Conservation (phyloP, 2,113 vertebrate genomes). For the Syngnathus typhle region DNA sequence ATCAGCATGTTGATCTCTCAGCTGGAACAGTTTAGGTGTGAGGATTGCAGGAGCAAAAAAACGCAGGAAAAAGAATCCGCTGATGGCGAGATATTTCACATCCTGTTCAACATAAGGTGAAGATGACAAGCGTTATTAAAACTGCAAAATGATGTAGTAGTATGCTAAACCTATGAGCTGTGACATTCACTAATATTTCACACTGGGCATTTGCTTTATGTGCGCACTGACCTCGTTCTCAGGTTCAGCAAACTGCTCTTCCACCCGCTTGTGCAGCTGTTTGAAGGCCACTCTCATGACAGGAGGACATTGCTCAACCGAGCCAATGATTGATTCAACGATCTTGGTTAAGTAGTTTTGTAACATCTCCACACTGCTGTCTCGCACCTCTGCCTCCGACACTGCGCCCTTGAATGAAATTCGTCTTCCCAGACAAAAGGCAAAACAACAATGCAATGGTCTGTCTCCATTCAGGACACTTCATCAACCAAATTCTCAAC, state of each 20-base stretch:
- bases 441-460: constrained; percentile 1
- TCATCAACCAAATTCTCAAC: neutral
- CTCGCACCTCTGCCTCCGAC: constrained; percentile 75
- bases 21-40: constrained; percentile 85
- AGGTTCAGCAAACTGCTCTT: constrained; percentile 72
- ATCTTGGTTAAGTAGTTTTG: constrained; percentile 78
- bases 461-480: neutral
- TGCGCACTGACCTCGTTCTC: constrained; percentile 74
- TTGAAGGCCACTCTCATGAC: constrained; percentile 83
- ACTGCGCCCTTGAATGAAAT: constrained; percentile 82
- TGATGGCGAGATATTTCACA: constrained; percentile 81
- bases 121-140: neutral
- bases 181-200: neutral
- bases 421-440: constrained; percentile 66
- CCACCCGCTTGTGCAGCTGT: constrained; percentile 75
- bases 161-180: neutral
- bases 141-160: neutral
- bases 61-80: constrained; percentile 85
- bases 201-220: neutral
- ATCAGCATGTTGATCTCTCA: constrained; percentile 82
- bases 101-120: constrained; percentile 65
- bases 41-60: constrained; percentile 86
- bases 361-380: constrained; percentile 85
- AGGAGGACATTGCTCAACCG: constrained; percentile 75
- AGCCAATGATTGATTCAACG: constrained; percentile 78